A percentile compares a stretch with the other conserved stretches of the same genome.
Evolutionary conservation across 2,888 invertebrate species (phyloP).

Genomic region (Gerosis bhagava): DNA sequence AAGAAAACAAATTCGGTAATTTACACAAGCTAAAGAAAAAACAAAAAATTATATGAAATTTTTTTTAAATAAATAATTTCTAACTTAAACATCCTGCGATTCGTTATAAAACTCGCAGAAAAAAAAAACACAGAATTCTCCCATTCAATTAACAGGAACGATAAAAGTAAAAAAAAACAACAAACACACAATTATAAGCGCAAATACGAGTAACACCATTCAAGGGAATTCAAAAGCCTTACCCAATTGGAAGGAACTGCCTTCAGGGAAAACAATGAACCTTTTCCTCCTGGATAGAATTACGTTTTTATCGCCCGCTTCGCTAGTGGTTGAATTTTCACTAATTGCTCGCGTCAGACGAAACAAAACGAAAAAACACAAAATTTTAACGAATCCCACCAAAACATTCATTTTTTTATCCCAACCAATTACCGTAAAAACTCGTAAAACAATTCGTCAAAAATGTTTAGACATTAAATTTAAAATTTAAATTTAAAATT

Average conservation of each 20-base stretch:
- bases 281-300: conserved; percentile 76
- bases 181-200: conserved; percentile 2
- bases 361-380: conserved; percentile 17
- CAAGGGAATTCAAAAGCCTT: conserved; percentile 38
- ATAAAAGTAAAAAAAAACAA: not conserved
- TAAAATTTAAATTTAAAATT: not conserved
- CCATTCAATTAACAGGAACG: conserved; percentile 1
- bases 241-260: conserved; percentile 84
- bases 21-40: too few species aligned
- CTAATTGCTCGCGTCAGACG: conserved; percentile 23
- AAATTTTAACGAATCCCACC: conserved; percentile 19
- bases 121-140: not conserved
- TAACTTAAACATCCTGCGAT: too few species aligned
- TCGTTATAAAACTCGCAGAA: too few species aligned
- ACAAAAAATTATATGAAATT: too few species aligned
- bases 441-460: conserved; percentile 5
- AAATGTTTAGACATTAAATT: not conserved
- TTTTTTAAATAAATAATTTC: too few species aligned
- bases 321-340: conserved; percentile 34
- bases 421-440: not conserved
- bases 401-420: conserved; percentile 17
- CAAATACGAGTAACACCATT: conserved; percentile 15
- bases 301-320: conserved; percentile 15
- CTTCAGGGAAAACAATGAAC: conserved; percentile 82
- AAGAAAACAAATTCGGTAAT: too few species aligned